Conservation (phyloP, 2,113 vertebrate genomes). For the Grus americana region DNA sequence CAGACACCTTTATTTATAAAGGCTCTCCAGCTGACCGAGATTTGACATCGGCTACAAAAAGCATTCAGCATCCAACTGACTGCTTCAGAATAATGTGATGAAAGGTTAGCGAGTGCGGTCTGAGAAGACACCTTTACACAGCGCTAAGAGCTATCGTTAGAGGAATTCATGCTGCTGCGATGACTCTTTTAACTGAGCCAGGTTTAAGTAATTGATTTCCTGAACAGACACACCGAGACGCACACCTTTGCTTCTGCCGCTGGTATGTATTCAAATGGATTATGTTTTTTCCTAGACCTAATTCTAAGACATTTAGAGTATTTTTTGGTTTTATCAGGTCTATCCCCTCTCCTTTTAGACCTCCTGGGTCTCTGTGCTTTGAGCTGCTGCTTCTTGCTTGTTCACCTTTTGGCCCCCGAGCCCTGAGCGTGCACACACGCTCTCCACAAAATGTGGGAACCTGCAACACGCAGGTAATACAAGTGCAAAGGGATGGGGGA, state of each 20-base stretch:
- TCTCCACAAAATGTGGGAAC: rapidly evolving
- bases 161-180: background rate
- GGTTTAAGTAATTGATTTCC: background rate
- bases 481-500: background rate
- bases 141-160: background rate
- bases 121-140: background rate
- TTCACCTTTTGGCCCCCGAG: background rate
- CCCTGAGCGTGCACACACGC: rapidly evolving
- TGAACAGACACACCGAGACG: background rate
- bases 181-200: background rate
- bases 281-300: background rate
- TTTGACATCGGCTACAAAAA: slow-evolving; percentile 27
- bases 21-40: background rate
- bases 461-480: rapidly evolving
- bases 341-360: background rate
- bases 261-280: background rate
- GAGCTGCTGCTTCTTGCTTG: background rate
- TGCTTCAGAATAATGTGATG: slow-evolving; percentile 12
- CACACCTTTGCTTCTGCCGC: background rate
- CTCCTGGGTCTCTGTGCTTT: background rate
- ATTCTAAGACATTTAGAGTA: background rate
- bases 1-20: slow-evolving; percentile 54
- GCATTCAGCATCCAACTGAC: slow-evolving; percentile 16
- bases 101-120: background rate
- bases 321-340: background rate